phyloP scores from a whole-genome alignment of 2,888 invertebrate genomes.

The Abrostola triplasia region DNA sequence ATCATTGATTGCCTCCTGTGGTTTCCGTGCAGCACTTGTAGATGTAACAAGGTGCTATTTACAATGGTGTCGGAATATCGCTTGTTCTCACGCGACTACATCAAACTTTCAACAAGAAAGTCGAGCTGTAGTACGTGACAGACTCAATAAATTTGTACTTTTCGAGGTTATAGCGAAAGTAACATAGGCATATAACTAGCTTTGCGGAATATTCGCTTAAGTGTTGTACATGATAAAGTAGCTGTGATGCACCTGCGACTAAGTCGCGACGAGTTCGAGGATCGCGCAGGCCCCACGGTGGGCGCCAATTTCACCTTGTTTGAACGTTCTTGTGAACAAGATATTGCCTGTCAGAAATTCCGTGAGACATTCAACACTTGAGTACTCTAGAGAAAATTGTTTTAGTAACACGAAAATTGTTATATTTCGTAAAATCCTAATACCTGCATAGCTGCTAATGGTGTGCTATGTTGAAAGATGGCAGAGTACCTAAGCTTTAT shows the following conservation, averaged over 20 bases:
- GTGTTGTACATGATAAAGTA: conserved; percentile 79
- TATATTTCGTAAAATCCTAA: conserved; percentile 44
- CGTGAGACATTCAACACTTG: conserved; percentile 66
- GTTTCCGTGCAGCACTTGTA: conserved; percentile 27
- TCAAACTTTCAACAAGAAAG: conserved; percentile 63
- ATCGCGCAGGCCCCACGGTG: conserved; percentile 66
- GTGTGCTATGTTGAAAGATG: neutral
- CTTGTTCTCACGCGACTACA: conserved; percentile 35
- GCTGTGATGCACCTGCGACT: conserved; percentile 80
- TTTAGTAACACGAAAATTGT: conserved; percentile 54
- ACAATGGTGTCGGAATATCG: conserved; percentile 18
- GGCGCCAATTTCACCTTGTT: conserved; percentile 78
- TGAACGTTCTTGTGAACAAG: conserved; percentile 71
- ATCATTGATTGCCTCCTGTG: conserved; percentile 41
- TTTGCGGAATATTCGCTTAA: conserved; percentile 75
- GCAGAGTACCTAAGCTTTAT: neutral
- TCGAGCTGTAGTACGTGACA: conserved; percentile 58
- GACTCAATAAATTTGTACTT: conserved; percentile 68
- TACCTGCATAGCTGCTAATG: conserved; percentile 7
- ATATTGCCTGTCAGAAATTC: conserved; percentile 72
- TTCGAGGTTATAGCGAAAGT: conserved; percentile 71
- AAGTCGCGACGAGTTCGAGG: conserved; percentile 67
- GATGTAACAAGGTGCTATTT: conserved; percentile 39
- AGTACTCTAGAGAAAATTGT: conserved; percentile 61
- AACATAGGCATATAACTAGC: conserved; percentile 77